Base-by-base conservation (phyloP, 2,888 invertebrate genomes). In the Cephus pygmeus region DNA sequence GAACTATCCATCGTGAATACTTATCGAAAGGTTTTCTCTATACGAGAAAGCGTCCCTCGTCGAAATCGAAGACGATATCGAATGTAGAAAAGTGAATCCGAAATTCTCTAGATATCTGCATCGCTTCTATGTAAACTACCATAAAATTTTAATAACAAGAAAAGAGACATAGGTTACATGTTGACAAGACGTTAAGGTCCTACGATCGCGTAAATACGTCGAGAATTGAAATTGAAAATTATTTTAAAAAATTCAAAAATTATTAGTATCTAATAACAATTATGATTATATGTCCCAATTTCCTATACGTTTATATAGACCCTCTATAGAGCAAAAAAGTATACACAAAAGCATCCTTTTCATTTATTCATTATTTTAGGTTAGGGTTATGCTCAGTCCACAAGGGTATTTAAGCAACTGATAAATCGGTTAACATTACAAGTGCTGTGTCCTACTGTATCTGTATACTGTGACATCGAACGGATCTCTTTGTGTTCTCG, bases 1-100 rank as follows among this genome's bases (percentile, higher is more conserved):
- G 80, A 86, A 86, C 85, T 87, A 87, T 87, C 85, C 87, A 83
- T 82, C 84, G 85, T 85, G 88, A 88, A 86, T 87, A 87, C 87
- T 85, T 87, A 87, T 87, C 84, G 86, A 82, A 85, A 87, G 86
- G 85, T 87, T 88, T 87, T 87, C 86, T 83, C 86, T 84, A 79
- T 76, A 81, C 83, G 88, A 85, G 87, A 87, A 88, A 88, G 88
- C 84, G 83, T 78, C 81, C 81, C 79, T 73, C 80, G 80, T 81
- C 79, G 77, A 81, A 83, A 36, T 36, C 36, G 35, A 35, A 34
- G 56, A 23, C 56, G 56, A 56, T 56, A 56, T 56, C 56, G 56
- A 56, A 56, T 23, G 56, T 56, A 23, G 23, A 56, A 56, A 56
- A 56, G 56, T 56, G 56, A 56, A 56, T 56, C 23, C 56, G 9